These are phyloP conservation scores for Mastacembelus armatus DNA, from an alignment of 2,797 vertebrate genomes.

Conservation along the genomic window DNA sequence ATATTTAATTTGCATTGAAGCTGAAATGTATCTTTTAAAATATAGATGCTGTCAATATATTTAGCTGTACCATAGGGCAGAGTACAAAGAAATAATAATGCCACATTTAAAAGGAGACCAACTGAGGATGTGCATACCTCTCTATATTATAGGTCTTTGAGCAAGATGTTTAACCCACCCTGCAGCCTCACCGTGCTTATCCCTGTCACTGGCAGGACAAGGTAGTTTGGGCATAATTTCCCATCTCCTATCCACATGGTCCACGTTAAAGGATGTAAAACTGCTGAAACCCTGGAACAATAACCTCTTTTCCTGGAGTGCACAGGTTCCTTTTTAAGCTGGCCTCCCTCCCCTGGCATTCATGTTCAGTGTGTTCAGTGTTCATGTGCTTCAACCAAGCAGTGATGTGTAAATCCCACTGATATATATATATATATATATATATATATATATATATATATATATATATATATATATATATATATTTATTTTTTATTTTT, in stretches of 20 bases:
- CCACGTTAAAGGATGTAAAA: conserved; percentile 72
- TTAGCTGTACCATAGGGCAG: background rate
- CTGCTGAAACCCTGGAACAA: conserved; percentile 65
- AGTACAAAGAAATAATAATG: background rate
- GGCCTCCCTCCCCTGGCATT: conserved; percentile 37
- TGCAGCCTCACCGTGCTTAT: conserved; percentile 21
- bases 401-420: conserved; percentile 73
- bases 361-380: conserved; percentile 42
- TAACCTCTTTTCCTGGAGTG: conserved; percentile 60
- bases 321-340: conserved; percentile 56
- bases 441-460: too few relatives aligned
- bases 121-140: background rate
- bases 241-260: conserved; percentile 59
- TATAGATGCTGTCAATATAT: too few relatives aligned
- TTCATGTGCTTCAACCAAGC: conserved; percentile 76
- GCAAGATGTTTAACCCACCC: conserved; percentile 34
- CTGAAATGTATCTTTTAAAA: too few relatives aligned
- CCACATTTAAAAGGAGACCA: background rate
- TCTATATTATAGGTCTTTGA: conserved; percentile 18
- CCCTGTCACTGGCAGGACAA: conserved; percentile 18
- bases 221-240: conserved; percentile 8
- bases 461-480: too few relatives aligned
- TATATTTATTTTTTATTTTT: too few relatives aligned
- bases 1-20: too few relatives aligned
- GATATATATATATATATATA: too few relatives aligned